A percentile compares a stretch with the other conserved stretches of the same genome.
phyloP scores from a whole-genome alignment of 2,888 invertebrate species.

The Lepeophtheirus nordmannii region DNA sequence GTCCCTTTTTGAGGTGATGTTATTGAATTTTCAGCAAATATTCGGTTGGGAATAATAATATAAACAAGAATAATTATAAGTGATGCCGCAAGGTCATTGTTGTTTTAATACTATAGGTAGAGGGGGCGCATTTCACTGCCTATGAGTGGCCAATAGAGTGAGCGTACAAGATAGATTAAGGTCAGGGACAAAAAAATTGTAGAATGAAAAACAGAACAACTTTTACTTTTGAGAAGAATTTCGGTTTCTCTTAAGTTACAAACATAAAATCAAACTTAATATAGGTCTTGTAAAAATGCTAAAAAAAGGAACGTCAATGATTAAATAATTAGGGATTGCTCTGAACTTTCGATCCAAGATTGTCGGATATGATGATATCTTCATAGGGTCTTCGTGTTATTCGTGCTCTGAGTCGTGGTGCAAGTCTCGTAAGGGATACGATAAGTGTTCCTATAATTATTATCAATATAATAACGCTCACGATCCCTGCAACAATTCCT shows the following conservation, averaged over 20 bases:
- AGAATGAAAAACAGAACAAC: neutral
- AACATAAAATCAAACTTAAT: too few relatives aligned
- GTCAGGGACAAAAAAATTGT: neutral
- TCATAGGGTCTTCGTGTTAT: slow-evolving; percentile 17
- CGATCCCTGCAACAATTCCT: slow-evolving; percentile 7
- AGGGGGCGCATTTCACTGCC: too few relatives aligned
- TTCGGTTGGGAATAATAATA: too few relatives aligned
- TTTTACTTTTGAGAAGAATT: neutral
- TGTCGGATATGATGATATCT: slow-evolving; percentile 12
- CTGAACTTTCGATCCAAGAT: neutral
- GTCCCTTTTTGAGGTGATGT: too few relatives aligned
- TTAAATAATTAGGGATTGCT: neutral
- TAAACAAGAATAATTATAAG: too few relatives aligned
- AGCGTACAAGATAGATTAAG: neutral
- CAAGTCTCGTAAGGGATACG: slow-evolving; percentile 5
- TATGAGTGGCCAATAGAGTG: too few relatives aligned
- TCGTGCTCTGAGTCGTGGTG: slow-evolving; percentile 9
- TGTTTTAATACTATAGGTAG: too few relatives aligned
- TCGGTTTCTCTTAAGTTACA: too few relatives aligned
- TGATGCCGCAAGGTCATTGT: too few relatives aligned
- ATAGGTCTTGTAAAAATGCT: too few relatives aligned
- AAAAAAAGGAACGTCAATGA: too few relatives aligned
- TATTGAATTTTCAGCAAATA: too few relatives aligned
- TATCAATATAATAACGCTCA: neutral
- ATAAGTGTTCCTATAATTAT: neutral